Conservation (phyloP, 2,113 vertebrate genomes). For the Toxotes jaculatrix region DNA sequence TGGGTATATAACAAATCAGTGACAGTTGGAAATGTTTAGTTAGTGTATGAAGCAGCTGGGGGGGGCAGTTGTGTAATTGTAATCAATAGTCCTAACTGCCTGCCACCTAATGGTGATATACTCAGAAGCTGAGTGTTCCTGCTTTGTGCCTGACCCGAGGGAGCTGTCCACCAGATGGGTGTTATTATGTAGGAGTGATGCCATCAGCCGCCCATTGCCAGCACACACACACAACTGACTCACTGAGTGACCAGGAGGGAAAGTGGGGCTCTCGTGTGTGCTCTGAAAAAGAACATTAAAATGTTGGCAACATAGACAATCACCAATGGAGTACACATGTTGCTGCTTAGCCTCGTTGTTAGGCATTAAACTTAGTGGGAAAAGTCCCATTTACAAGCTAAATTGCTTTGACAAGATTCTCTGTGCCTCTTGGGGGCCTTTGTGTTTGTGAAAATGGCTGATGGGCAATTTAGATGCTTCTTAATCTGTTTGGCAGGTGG, state of each 20-base stretch:
- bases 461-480: constrained; percentile 25
- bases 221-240: constrained; percentile 24
- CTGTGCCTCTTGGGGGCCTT: neutral
- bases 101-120: constrained; percentile 57
- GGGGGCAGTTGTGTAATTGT: constrained; percentile 72
- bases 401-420: constrained; percentile 3
- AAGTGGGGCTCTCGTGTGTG: constrained; percentile 10
- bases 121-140: constrained; percentile 46
- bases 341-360: neutral
- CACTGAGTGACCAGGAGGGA: constrained; percentile 19
- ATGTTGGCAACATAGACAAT: constrained; percentile 19
- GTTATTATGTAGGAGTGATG: constrained; percentile 66
- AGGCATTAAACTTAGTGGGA: constrained; percentile 1
- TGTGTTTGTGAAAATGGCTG: neutral
- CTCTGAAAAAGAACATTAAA: constrained; percentile 18
- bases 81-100: constrained; percentile 75
- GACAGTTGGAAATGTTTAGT: constrained; percentile 58
- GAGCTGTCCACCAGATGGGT: constrained; percentile 66
- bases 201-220: constrained; percentile 39
- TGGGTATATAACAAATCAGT: constrained; percentile 47
- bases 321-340: constrained; percentile 19
- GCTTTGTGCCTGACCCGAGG: constrained; percentile 38
- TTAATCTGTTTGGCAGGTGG: constrained; percentile 42
- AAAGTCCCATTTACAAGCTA: constrained; percentile 19
- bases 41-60: constrained; percentile 41